Conservation (phyloP, 2,888 invertebrate genomes). For the Alsophila aescularia region DNA sequence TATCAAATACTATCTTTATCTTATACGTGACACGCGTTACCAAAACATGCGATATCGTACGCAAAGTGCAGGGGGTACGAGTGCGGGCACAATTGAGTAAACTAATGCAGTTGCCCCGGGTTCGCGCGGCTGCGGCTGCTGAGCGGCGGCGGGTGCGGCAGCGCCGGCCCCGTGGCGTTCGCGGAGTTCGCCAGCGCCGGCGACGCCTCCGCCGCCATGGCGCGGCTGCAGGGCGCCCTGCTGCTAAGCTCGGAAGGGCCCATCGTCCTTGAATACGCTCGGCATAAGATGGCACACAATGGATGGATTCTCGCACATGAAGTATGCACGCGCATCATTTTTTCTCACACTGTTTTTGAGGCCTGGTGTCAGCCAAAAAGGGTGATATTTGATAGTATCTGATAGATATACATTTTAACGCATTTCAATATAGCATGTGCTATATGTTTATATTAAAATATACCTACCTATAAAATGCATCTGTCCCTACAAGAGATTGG, state of each 20-base stretch:
- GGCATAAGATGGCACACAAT: constrained; percentile 97
- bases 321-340: constrained; percentile 77
- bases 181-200: constrained; percentile 97
- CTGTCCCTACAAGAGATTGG: too few relatives aligned
- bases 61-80: constrained; percentile 56
- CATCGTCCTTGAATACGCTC: constrained; percentile 99
- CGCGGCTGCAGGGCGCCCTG: constrained; percentile 97
- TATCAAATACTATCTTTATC: too few relatives aligned
- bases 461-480: background rate
- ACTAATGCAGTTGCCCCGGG: constrained; percentile 96
- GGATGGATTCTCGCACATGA: constrained; percentile 84
- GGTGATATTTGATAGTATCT: background rate
- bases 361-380: background rate
- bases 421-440: too few relatives aligned
- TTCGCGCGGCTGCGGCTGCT: constrained; percentile 99
- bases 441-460: too few relatives aligned
- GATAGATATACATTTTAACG: too few relatives aligned
- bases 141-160: constrained; percentile 88
- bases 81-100: constrained; percentile 71
- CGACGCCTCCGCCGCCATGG: constrained; percentile 96
- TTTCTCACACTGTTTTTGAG: constrained; percentile 12
- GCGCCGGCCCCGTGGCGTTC: constrained; percentile 95
- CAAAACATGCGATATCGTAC: constrained; percentile 12
- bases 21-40: background rate
- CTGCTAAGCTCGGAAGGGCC: constrained; percentile 98